phyloP scores from a whole-genome alignment of 2,113 vertebrate genomes.

The Mixornis gularis region DNA sequence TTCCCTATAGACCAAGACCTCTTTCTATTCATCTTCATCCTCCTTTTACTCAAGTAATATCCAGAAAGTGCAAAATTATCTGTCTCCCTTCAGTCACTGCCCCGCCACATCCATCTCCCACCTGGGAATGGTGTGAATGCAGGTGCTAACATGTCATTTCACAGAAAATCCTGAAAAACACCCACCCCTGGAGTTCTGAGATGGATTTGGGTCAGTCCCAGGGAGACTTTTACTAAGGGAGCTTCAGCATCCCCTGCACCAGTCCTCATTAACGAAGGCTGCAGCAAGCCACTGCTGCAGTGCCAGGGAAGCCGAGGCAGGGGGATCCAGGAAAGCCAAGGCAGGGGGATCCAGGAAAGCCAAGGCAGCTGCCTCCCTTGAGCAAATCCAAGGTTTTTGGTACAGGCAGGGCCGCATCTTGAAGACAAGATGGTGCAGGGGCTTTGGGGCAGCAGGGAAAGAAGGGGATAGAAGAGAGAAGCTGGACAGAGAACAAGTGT shows the following conservation, averaged over 20 bases:
- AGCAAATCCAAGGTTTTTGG: background rate
- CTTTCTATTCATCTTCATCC: background rate
- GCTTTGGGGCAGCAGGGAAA: background rate
- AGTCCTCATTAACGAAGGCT: background rate
- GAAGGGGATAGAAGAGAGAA: background rate
- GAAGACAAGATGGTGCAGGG: background rate
- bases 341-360: background rate
- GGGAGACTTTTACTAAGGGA: constrained; percentile 8
- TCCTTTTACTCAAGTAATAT: background rate
- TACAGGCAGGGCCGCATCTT: background rate
- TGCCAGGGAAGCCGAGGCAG: accelerated
- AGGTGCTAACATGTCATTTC: background rate
- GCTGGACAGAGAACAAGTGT: background rate
- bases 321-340: accelerated
- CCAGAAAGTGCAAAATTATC: background rate
- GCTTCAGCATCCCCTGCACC: background rate
- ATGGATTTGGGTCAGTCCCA: constrained; percentile 36
- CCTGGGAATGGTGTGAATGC: background rate
- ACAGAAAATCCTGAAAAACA: background rate
- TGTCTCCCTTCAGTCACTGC: background rate
- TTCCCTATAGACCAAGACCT: background rate
- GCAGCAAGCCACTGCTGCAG: accelerated
- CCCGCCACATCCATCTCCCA: accelerated
- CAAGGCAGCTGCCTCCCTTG: accelerated
- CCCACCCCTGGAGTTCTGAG: background rate